phyloP scores from a whole-genome alignment of 2,888 invertebrate species.

The Agrochola circellaris region DNA sequence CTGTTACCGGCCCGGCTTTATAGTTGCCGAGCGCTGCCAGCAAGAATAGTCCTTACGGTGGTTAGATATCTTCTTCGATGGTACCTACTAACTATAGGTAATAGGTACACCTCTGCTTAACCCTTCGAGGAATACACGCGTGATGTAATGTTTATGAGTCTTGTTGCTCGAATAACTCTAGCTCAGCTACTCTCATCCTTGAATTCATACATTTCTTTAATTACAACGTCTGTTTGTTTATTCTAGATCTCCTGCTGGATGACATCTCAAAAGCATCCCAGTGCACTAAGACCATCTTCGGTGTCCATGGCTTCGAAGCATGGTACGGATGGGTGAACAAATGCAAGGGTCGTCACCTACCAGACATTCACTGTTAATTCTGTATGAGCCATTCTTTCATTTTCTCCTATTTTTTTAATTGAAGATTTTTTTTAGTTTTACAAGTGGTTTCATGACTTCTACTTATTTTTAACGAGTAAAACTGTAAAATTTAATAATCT shows the following conservation, averaged over 20 bases:
- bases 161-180: background rate
- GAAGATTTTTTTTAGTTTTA: slow-evolving; percentile 16
- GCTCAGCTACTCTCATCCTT: background rate
- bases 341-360: slow-evolving; percentile 60
- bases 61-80: too few relatives aligned
- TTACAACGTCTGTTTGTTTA: slow-evolving; percentile 17
- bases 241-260: slow-evolving; percentile 78
- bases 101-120: too few relatives aligned
- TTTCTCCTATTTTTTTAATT: background rate
- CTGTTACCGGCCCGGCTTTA: too few relatives aligned
- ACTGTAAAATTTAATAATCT: background rate
- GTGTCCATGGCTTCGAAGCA: slow-evolving; percentile 79
- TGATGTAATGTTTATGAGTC: background rate
- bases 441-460: background rate
- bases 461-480: background rate
- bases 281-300: slow-evolving; percentile 80
- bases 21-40: too few relatives aligned
- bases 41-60: too few relatives aligned
- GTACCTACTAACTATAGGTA: too few relatives aligned
- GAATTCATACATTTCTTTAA: background rate
- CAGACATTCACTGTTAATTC: slow-evolving; percentile 50
- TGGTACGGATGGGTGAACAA: slow-evolving; percentile 84
- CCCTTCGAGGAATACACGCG: too few relatives aligned
- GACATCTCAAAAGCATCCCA: slow-evolving; percentile 78
- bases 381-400: background rate